Conservation (phyloP, 2,888 invertebrate genomes). For the Aphidius colemani region DNA sequence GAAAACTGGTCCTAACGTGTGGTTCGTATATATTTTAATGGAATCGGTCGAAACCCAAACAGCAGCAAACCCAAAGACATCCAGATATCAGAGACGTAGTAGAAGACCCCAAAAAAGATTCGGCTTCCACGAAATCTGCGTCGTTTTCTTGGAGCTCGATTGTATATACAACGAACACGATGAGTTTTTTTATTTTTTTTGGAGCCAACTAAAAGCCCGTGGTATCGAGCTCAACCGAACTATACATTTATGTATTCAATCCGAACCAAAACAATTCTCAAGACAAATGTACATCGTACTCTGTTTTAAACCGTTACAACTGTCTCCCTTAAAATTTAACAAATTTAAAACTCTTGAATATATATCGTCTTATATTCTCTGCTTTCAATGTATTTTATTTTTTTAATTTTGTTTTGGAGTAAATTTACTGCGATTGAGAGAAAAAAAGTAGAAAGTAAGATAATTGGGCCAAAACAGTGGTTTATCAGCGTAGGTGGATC, state of each 20-base stretch:
- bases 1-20: conserved; percentile 49
- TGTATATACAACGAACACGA: conserved; percentile 45
- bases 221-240: conserved; percentile 3
- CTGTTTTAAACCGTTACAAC: neutral
- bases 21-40: conserved; percentile 48
- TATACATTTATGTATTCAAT: conserved; percentile 5
- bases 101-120: conserved; percentile 30
- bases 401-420: neutral
- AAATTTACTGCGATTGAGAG: neutral
- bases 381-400: conserved; percentile 5
- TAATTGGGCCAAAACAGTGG: conserved; percentile 34
- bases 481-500: conserved; percentile 46
- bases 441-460: conserved; percentile 22
- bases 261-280: conserved; percentile 4
- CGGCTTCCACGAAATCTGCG: conserved; percentile 51
- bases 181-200: neutral
- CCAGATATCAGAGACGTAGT: neutral
- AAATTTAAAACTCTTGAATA: neutral
- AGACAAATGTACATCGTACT: neutral
- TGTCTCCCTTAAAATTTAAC: conserved; percentile 9
- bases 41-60: conserved; percentile 38
- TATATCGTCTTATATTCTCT: neutral
- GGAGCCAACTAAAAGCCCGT: too few species aligned
- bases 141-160: conserved; percentile 55
- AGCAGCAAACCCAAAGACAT: conserved; percentile 16